Evolutionary conservation across 1,140 invertebrate genomes (phyloP).

Genomic region (Araneus ventricosus): DNA sequence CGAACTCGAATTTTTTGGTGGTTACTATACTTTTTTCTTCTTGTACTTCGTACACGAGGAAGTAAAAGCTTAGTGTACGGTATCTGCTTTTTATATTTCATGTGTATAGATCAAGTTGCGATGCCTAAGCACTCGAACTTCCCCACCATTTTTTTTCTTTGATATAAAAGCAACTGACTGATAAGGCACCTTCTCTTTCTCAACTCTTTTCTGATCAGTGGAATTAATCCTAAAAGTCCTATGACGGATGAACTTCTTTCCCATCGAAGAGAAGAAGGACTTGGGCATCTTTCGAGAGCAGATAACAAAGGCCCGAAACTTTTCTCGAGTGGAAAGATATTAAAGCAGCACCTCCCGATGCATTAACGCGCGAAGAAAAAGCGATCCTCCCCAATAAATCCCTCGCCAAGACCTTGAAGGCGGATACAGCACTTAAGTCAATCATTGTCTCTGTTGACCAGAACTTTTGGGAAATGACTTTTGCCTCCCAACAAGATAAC

Average conservation of each 20-base stretch:
- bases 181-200: neutral
- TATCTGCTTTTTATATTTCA: too few relatives aligned
- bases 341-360: conserved; percentile 1
- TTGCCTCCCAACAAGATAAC: conserved; percentile 40
- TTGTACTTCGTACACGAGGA: too few relatives aligned
- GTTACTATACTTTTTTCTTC: too few relatives aligned
- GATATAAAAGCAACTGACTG: neutral
- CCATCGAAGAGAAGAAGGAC: neutral
- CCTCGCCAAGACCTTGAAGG: neutral
- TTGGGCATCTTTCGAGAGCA: neutral
- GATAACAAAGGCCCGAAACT: neutral
- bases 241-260: neutral
- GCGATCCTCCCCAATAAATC: neutral
- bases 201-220: neutral
- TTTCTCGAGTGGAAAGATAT: neutral
- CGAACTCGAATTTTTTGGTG: too few relatives aligned
- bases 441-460: conserved; percentile 70
- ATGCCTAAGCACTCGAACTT: too few relatives aligned
- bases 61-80: too few relatives aligned
- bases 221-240: neutral
- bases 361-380: conserved; percentile 29
- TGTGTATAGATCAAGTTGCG: too few relatives aligned
- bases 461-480: conserved; percentile 68
- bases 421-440: conserved; percentile 54
- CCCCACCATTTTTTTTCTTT: neutral